Base-by-base conservation (phyloP, 2,888 invertebrate species). In the Drosophila melanocephala region DNA sequence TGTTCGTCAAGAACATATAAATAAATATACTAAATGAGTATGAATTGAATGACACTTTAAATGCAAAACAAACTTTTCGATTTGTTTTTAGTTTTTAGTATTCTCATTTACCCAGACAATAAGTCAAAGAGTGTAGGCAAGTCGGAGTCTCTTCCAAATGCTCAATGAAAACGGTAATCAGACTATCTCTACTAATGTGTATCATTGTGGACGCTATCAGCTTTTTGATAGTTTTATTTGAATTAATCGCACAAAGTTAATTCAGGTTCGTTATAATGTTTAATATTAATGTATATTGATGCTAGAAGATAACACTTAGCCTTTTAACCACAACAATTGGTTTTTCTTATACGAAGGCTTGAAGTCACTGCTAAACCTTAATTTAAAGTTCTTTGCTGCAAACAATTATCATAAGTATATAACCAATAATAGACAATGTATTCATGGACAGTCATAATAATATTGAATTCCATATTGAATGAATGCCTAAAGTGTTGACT, bases 401-500 rank as follows among this genome's bases (percentile, higher is more conserved):
- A 47, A 22, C 7, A 7, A 16, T 7, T 16, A 22, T 22, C 22
- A 6, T 14, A 44, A 1, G 2, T 14, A 22, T 7, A 6, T 22
- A 39, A 39, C 39, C n/a, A 22, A 22, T 2, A 37, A 19, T 16
- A 10, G 1, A 19, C 32, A 47, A n/a, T 35, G 35, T 28, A 22
- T 44, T 47, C 32, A 33, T 32, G n/a, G 42, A 52, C 35, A 63
- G 26, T 30, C 10, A 42, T 37, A 71, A 19, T 35, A 59, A 69
- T 30, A 69, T 55, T 28, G 19, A 64, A 62, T 52, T 65, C 22
- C 35, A n/a, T 16, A 37, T 52, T 56, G n/a, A 66, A 56, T 71
- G 66, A 19, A 22, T 37, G 3, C 9, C 26, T 19, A 3, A 32
- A 9, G 16, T 39, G 44, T 42, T 32, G 51, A 47, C 57, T 35